Evolutionary conservation across 1,140 invertebrate genomes (phyloP).

Genomic region (Drosophila kepulauana): DNA sequence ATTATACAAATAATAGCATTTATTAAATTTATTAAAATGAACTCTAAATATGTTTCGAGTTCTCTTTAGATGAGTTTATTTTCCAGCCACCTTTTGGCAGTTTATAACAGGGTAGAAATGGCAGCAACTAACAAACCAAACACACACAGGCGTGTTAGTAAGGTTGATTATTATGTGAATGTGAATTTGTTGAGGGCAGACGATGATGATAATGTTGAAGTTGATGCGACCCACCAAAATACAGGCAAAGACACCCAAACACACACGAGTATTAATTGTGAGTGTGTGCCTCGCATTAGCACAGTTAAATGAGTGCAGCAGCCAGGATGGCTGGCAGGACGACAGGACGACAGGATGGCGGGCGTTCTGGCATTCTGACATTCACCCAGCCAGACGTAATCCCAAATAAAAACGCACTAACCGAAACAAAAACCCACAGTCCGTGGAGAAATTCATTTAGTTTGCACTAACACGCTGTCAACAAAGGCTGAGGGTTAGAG

Average conservation of each 20-base stretch:
- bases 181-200: slow-evolving; percentile 43
- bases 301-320: slow-evolving; percentile 76
- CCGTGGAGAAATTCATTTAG: slow-evolving; percentile 82
- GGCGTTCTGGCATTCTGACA: slow-evolving; percentile 1
- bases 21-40: too few relatives aligned
- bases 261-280: slow-evolving; percentile 28
- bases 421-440: slow-evolving; percentile 75
- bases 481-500: slow-evolving; percentile 37
- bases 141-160: slow-evolving; percentile 21
- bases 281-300: slow-evolving; percentile 53
- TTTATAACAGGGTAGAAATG: slow-evolving; percentile 24
- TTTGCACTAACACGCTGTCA: slow-evolving; percentile 82
- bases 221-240: slow-evolving; percentile 45
- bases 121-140: slow-evolving; percentile 55
- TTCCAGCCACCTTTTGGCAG: not conserved
- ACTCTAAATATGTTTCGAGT: not conserved
- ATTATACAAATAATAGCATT: too few relatives aligned
- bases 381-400: slow-evolving; percentile 50
- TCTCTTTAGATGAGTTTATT: not conserved
- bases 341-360: not conserved
- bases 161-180: slow-evolving; percentile 47
- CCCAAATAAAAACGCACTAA: slow-evolving; percentile 55
- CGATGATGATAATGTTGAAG: slow-evolving; percentile 42
- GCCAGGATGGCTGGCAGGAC: not conserved
- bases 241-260: slow-evolving; percentile 20